These are phyloP conservation scores for Pseudochirops corinnae DNA, from an alignment of 2,797 vertebrate genomes.

Conservation along the genomic window DNA sequence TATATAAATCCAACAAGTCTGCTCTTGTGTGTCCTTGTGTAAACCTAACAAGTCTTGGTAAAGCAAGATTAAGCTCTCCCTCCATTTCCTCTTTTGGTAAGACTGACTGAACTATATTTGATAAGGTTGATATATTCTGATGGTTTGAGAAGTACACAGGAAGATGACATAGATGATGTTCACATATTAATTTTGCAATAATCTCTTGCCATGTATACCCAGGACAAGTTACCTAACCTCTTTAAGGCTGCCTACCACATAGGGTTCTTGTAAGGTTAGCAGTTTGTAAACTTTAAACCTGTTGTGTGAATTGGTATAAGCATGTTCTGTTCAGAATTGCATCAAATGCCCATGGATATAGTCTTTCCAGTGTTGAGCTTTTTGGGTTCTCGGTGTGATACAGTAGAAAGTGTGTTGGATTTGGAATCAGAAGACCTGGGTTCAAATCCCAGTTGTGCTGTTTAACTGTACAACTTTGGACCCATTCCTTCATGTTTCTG, in stretches of 20 bases:
- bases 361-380: background rate
- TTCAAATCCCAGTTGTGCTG: background rate
- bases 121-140: background rate
- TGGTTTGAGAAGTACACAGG: background rate
- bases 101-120: background rate
- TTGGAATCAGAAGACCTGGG: background rate
- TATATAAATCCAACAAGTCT: background rate
- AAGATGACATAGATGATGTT: background rate
- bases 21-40: background rate
- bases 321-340: background rate
- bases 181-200: background rate
- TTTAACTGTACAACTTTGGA: background rate
- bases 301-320: background rate
- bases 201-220: background rate
- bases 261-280: background rate
- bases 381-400: background rate
- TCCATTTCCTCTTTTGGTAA: background rate
- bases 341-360: background rate
- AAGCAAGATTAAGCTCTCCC: background rate
- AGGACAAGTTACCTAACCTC: background rate
- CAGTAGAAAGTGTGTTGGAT: background rate
- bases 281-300: background rate
- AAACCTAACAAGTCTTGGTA: background rate
- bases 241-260: background rate
- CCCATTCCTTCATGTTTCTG: background rate